phyloP scores from a whole-genome alignment of 2,888 invertebrate genomes.

The Andricus quercusramuli region DNA sequence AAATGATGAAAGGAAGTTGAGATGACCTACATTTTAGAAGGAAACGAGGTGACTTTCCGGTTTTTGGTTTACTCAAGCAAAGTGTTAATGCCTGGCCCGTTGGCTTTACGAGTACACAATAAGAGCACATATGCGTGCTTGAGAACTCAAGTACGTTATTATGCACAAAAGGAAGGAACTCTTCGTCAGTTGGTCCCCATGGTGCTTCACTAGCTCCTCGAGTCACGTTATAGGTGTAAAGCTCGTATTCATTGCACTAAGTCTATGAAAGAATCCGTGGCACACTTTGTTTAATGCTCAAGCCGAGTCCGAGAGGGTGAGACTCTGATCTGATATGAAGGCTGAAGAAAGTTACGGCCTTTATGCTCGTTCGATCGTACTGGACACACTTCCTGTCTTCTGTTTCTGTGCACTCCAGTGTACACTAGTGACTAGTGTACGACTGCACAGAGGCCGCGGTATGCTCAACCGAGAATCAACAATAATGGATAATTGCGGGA shows the following conservation, averaged over 20 bases:
- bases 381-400: slow-evolving; percentile 19
- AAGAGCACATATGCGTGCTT: slow-evolving; percentile 32
- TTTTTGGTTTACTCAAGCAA: slow-evolving; percentile 30
- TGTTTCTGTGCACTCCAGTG: neutral
- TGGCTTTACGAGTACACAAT: slow-evolving; percentile 1
- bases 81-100: slow-evolving; percentile 25
- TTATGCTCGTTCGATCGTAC: slow-evolving; percentile 32
- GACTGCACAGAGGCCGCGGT: neutral
- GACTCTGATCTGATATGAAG: neutral
- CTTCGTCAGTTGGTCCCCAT: neutral
- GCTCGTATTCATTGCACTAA: slow-evolving; percentile 26
- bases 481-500: slow-evolving; percentile 29
- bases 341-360: slow-evolving; percentile 37
- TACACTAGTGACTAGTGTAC: neutral
- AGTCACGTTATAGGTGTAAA: slow-evolving; percentile 2
- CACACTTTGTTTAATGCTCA: slow-evolving; percentile 36
- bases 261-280: slow-evolving; percentile 13
- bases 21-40: slow-evolving; percentile 20
- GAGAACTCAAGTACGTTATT: slow-evolving; percentile 38
- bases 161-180: slow-evolving; percentile 26
- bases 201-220: neutral
- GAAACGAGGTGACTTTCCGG: slow-evolving; percentile 27
- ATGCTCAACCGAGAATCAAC: neutral
- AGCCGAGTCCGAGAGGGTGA: neutral
- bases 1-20: neutral